Evolutionary conservation across 2,113 vertebrate genomes (phyloP), one percentile per base, ranked within the genome.

Genomic region (Pheucticus melanocephalus): DNA sequence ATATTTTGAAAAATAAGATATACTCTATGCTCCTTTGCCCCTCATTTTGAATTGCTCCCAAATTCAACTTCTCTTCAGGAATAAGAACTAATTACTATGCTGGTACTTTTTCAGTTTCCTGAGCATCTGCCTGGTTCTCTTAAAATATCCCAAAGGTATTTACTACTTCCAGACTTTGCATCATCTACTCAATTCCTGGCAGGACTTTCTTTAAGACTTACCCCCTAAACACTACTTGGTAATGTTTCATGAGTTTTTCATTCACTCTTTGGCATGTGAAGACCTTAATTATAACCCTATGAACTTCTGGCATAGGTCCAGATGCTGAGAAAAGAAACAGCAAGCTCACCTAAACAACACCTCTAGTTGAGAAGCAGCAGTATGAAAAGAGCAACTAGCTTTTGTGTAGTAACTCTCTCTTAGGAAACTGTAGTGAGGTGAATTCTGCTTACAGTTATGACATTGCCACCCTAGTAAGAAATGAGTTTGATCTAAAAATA

Each of bases 261-360:
- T 91, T 92, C 76, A 71, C 16, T 79, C 35, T 71, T 83, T 95
- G 90, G 90, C 88, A 83, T 60, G 31, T 65, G 51, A 94, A 90
- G 56, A 81, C 88, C 78, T 97, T 96, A 95, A 95, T 96, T 96
- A 95, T 70, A 92, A 92, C 81, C 64, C 81, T 76, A 8, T 95
- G 90, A 91, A 92, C 50, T 88, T 91, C 69, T 95, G 81, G 68
- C 39, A 0, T 35, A 86, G 11, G 24, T 93, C 71, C 63, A 91
- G 79, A 77, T 86, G 51, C n/a, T 88, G 75, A 69, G 70, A 88
- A 91, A 83, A 87, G 72, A 84, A 92, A 68, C 45, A 85, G 56
- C 45, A 94, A 86, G 31, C 57, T 76, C 77, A 86, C 54, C 84
- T 91, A 94, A 94, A 90, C 54, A 56, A 22, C 54, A n/a, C 20